These are phyloP conservation scores for Tetropium fuscum DNA, from an alignment of 2,888 invertebrate species.

Conservation along the genomic window DNA sequence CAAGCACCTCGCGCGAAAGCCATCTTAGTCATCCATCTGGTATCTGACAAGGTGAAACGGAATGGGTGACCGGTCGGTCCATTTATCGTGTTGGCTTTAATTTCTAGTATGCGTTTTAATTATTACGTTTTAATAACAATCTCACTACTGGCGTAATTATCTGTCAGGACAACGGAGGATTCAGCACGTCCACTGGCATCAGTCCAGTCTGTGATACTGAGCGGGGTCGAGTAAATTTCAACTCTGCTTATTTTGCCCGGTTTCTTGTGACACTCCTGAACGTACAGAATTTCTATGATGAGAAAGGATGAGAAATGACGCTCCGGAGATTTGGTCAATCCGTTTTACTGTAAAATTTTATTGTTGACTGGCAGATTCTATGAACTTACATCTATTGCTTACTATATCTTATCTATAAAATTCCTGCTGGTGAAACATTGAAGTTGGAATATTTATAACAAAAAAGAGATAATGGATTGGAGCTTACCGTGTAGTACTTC, in stretches of 20 bases:
- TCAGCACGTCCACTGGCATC: slow-evolving; percentile 35
- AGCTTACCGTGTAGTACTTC: too few relatives aligned
- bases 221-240: slow-evolving; percentile 33
- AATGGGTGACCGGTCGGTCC: background rate
- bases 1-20: background rate
- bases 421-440: too few relatives aligned
- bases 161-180: slow-evolving; percentile 33
- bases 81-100: slow-evolving; percentile 25
- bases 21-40: slow-evolving; percentile 1
- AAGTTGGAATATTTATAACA: too few relatives aligned
- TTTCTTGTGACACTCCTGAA: slow-evolving; percentile 38
- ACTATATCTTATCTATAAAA: too few relatives aligned
- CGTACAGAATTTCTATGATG: slow-evolving; percentile 41
- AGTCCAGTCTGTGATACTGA: slow-evolving; percentile 24
- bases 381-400: background rate
- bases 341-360: slow-evolving; percentile 31
- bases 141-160: slow-evolving; percentile 36
- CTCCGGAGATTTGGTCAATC: slow-evolving; percentile 39
- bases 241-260: slow-evolving; percentile 26
- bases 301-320: slow-evolving; percentile 38
- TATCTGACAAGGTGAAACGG: background rate
- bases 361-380: slow-evolving; percentile 14
- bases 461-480: too few relatives aligned
- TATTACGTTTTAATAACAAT: slow-evolving; percentile 45
- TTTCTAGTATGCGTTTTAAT: slow-evolving; percentile 35